Base-by-base conservation (phyloP, 2,888 invertebrate species). In the Dryomyza anilis region DNA sequence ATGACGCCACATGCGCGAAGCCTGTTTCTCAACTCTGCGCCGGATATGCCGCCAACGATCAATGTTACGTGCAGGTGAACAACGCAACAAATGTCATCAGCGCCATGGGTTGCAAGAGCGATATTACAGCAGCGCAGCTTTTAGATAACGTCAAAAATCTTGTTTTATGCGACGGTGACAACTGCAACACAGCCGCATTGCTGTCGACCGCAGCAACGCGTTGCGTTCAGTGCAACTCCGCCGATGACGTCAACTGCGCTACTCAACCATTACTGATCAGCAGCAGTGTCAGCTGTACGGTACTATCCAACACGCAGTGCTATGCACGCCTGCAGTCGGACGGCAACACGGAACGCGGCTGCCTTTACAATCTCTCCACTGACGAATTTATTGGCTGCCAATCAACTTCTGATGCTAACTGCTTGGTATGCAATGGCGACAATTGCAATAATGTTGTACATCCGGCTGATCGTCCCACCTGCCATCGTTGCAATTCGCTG, bases 51-150 rank as follows among this genome's bases (percentile, higher is more conserved):
- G 45, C 66, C 6, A 61, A 63, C 16, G 76, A 76, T 53, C 67
- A 71, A 58, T 76, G 76, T n/a, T 73, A 71, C 29, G 72, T 73
- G n/a, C 60, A 70, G 10, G 73, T 73, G 50, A 69, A 73, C 50
- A 67, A 69, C 16, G 60, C 65, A 2, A 71, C 72, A 1, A n/a
- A 64, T 0, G 70, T 67, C 25, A 70, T 63, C 1, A 36, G 61
- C 0, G 59, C 67, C 5, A 70, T 71, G 71, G 75, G 74, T 23
- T 76, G 75, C 59, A 69, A 62, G 8, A 76, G 74, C 58, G 71
- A 70, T 10, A 53, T 71, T 1, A 63, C 63, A 10, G 29, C 3
- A 2, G 45, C 27, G 8, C 61, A 67, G 2, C 53, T 72, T 5
- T 29, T 39, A n/a, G 62, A 58, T 1, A 64, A 64, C 14, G 19